Conservation (phyloP, 2,888 invertebrate genomes). For the Netelia inedita region DNA sequence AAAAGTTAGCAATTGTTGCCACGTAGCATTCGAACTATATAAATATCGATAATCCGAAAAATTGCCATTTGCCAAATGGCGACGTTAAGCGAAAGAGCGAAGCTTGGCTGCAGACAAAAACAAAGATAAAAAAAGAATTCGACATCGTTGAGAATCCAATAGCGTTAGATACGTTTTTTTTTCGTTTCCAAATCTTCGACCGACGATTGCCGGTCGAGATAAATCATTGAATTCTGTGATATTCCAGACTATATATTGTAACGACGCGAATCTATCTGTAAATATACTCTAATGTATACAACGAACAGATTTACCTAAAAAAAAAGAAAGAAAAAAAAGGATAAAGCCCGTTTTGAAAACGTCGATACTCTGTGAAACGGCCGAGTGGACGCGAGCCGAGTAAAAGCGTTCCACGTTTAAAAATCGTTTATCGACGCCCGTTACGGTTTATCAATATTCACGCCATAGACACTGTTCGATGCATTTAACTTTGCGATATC, state of each 20-base stretch:
- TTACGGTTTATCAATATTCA: slow-evolving; percentile 24
- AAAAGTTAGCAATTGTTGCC: slow-evolving; percentile 40
- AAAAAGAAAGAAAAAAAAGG: slow-evolving; percentile 1
- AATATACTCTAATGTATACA: slow-evolving; percentile 51
- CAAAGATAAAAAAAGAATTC: slow-evolving; percentile 1
- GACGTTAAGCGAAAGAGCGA: slow-evolving; percentile 31
- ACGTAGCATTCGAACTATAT: slow-evolving; percentile 43
- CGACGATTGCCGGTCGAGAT: slow-evolving; percentile 68
- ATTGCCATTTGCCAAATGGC: slow-evolving; percentile 25
- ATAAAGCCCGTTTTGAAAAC: neutral
- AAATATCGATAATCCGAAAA: slow-evolving; percentile 10
- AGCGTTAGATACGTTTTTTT: slow-evolving; percentile 67
- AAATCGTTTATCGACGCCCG: slow-evolving; percentile 38
- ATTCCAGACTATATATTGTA: slow-evolving; percentile 54
- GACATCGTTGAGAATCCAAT: slow-evolving; percentile 64
- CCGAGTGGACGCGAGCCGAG: neutral
- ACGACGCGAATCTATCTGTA: slow-evolving; percentile 60
- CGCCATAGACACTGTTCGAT: slow-evolving; percentile 40
- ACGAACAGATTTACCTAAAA: slow-evolving; percentile 38
- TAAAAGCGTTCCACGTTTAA: neutral
- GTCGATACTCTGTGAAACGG: slow-evolving; percentile 12
- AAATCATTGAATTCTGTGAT: slow-evolving; percentile 68
- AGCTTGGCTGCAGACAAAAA: slow-evolving; percentile 40
- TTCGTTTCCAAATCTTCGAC: slow-evolving; percentile 71
- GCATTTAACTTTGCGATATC: slow-evolving; percentile 61